Evolutionary conservation across 2,797 vertebrate species (phyloP).

Genomic region (Enteromius thamalakanensis): DNA sequence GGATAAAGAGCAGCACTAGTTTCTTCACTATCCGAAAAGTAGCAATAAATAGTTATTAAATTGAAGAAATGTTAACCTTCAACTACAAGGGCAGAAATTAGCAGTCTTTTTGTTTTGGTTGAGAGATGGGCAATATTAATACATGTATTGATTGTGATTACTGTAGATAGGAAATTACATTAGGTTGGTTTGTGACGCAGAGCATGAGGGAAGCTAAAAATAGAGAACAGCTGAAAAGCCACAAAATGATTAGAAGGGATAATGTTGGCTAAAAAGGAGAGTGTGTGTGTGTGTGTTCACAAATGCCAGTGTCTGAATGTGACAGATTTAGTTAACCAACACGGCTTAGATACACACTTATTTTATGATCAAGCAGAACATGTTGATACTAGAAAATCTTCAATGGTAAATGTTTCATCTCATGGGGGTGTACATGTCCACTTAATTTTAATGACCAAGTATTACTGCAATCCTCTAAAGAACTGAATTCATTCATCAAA

Average conservation of each 20-base stretch:
- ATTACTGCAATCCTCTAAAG: constrained; percentile 30
- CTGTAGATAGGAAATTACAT: constrained; percentile 1
- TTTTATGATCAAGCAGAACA: constrained; percentile 29
- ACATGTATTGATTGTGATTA: constrained; percentile 5
- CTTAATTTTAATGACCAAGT: constrained; percentile 29
- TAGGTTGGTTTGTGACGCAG: constrained; percentile 9
- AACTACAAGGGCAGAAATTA: background rate
- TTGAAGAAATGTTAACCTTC: background rate
- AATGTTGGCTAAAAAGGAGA: constrained; percentile 5
- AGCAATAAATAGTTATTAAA: background rate
- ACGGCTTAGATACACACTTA: constrained; percentile 9
- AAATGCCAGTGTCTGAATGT: constrained; percentile 28
- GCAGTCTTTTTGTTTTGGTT: background rate
- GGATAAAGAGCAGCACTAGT: too few relatives aligned
- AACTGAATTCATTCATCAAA: constrained; percentile 23
- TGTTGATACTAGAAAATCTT: constrained; percentile 28
- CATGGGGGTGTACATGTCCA: constrained; percentile 16
- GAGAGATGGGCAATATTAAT: background rate
- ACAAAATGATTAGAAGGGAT: constrained; percentile 40
- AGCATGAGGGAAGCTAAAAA: constrained; percentile 17
- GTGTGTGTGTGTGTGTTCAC: background rate
- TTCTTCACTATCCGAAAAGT: background rate
- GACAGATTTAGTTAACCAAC: constrained; percentile 35
- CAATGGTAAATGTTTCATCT: constrained; percentile 28
- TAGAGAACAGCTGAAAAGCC: constrained; percentile 28